phyloP scores from a whole-genome alignment of 2,113 vertebrate genomes.

The Chloropsis cyanopogon region DNA sequence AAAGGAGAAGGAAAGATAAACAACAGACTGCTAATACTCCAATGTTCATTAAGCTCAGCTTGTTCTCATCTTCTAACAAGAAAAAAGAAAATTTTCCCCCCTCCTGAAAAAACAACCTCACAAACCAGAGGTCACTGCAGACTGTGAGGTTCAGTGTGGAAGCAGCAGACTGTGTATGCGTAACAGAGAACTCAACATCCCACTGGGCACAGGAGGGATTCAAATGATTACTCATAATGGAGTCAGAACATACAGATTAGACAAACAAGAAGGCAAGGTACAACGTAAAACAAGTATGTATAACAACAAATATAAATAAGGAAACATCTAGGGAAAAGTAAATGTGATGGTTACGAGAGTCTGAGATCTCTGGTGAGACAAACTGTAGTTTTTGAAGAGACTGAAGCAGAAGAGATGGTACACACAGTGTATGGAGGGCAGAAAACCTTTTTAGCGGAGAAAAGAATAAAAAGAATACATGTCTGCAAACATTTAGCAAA shows the following conservation, averaged over 20 bases:
- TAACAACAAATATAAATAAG: not conserved
- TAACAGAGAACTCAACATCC: not conserved
- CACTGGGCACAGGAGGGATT: not conserved
- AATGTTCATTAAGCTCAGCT: not conserved
- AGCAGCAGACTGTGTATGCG: fast-evolving
- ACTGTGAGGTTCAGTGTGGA: not conserved
- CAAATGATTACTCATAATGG: not conserved
- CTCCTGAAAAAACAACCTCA: not conserved
- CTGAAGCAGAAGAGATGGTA: not conserved
- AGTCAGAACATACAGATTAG: not conserved
- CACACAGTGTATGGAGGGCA: not conserved
- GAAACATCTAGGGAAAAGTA: not conserved
- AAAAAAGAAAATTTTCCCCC: fast-evolving
- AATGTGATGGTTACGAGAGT: not conserved
- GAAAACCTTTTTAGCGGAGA: not conserved
- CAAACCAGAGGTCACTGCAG: not conserved
- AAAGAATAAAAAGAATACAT: not conserved
- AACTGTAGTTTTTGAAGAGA: fast-evolving
- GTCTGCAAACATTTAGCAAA: not conserved
- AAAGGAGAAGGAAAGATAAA: not conserved
- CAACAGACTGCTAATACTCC: not conserved
- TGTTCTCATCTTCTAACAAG: not conserved
- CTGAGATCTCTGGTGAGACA: not conserved
- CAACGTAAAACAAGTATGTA: fast-evolving
- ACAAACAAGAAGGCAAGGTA: not conserved